Conservation (phyloP, 2,888 invertebrate genomes). For the Noctua fimbriata region DNA sequence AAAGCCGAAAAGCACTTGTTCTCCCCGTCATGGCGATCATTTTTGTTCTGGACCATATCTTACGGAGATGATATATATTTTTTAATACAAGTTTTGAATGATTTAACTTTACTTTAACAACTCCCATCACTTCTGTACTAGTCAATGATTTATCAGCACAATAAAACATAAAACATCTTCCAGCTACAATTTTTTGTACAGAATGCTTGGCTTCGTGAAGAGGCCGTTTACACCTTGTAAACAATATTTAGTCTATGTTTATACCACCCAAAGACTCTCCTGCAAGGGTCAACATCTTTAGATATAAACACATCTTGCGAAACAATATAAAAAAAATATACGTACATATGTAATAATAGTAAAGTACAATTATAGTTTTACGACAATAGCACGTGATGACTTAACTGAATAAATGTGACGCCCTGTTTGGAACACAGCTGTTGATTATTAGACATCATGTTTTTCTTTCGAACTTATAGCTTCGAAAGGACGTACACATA, state of each 20-base stretch:
- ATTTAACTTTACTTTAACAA: neutral
- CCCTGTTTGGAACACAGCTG: neutral
- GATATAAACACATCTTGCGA: constrained; percentile 6
- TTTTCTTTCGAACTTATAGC: neutral
- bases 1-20: neutral
- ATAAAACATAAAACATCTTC: neutral
- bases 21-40: neutral
- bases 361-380: constrained; percentile 6
- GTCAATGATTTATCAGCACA: neutral
- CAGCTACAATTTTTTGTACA: neutral
- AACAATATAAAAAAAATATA: neutral
- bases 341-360: neutral
- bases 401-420: neutral
- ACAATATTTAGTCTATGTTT: neutral
- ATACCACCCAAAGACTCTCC: constrained; percentile 35
- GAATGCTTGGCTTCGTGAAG: neutral
- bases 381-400: neutral
- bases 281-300: constrained; percentile 3
- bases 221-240: neutral
- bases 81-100: neutral
- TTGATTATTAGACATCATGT: neutral
- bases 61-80: neutral
- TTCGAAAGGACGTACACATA: neutral
- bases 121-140: neutral
- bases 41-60: neutral